Conservation (phyloP, 2,888 invertebrate species). For the Cenopis cana region DNA sequence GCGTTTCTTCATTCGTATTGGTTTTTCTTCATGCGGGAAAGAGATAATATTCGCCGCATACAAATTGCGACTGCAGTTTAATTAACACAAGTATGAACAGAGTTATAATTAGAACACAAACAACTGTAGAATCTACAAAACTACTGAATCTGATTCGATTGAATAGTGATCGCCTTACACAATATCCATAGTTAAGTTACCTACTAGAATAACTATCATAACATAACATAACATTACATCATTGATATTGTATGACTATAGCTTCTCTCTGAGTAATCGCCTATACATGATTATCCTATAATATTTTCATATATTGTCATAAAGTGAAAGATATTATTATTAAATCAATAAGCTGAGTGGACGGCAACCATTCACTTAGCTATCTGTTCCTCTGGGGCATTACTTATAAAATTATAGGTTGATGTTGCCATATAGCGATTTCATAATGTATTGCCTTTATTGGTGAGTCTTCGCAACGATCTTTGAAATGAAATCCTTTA, state of each 20-base stretch:
- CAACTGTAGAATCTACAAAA: not conserved
- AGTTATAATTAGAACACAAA: not conserved
- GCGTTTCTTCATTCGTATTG: too few relatives aligned
- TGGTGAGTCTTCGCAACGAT: slow-evolving; percentile 15
- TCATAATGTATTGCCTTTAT: slow-evolving; percentile 20
- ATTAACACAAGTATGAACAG: not conserved
- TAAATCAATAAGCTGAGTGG: slow-evolving; percentile 54
- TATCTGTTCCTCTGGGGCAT: slow-evolving; percentile 43
- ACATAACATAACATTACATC: slow-evolving; percentile 40
- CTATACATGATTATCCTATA: slow-evolving; percentile 46
- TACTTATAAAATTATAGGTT: slow-evolving; percentile 40
- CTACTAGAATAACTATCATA: slow-evolving; percentile 22
- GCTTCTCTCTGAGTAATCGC: slow-evolving; percentile 47
- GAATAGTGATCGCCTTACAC: not conserved
- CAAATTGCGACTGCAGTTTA: not conserved
- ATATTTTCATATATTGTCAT: slow-evolving; percentile 48
- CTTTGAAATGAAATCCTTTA: slow-evolving; percentile 31
- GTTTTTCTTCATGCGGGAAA: not conserved
- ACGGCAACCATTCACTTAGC: slow-evolving; percentile 45
- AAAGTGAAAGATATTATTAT: slow-evolving; percentile 49
- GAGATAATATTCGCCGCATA: not conserved
- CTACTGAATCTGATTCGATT: not conserved
- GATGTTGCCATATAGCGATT: slow-evolving; percentile 29
- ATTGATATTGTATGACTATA: slow-evolving; percentile 36
- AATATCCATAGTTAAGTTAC: not conserved